Percentiles rank a stretch among this genome's conserved stretches.
Evolutionary conservation across 2,797 vertebrate species (phyloP).

Genomic region (Peromyscus aztecus): DNA sequence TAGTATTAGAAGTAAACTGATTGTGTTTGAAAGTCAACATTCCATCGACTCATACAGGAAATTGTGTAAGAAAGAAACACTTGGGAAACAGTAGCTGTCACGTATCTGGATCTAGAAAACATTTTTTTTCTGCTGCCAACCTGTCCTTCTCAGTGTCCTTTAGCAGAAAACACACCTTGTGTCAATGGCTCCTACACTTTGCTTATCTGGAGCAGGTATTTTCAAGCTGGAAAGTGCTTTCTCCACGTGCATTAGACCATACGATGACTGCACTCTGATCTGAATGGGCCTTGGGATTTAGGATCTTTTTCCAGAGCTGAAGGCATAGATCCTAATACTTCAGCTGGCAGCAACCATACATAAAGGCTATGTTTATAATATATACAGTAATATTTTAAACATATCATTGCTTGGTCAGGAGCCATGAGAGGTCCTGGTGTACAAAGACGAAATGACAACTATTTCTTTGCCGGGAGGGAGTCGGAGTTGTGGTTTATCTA

Average conservation of each 20-base stretch:
- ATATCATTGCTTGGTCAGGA: constrained; percentile 1
- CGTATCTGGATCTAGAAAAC: constrained; percentile 36
- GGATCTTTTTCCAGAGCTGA: background rate
- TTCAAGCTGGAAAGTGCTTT: constrained; percentile 4
- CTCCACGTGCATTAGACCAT: background rate
- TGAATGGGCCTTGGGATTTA: background rate
- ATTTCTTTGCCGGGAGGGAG: background rate
- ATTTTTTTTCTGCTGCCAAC: background rate
- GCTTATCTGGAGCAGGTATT: constrained; percentile 37
- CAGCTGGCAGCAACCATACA: background rate
- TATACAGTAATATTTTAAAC: constrained; percentile 27
- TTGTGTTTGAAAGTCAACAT: constrained; percentile 11
- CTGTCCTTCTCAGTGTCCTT: constrained; percentile 34
- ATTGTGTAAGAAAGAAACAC: background rate
- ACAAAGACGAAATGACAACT: constrained; percentile 6
- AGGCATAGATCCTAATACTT: background rate
- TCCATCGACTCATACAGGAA: constrained; percentile 45
- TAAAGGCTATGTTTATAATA: constrained; percentile 13
- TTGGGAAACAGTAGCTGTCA: background rate
- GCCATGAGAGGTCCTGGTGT: background rate
- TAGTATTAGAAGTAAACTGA: constrained; percentile 13
- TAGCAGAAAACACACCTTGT: background rate
- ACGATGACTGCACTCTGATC: background rate
- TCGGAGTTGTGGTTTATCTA: constrained; percentile 3
- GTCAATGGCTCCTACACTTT: constrained; percentile 22